Evolutionary conservation across 2,113 vertebrate genomes (phyloP).

Genomic region (Sylvietta virens): DNA sequence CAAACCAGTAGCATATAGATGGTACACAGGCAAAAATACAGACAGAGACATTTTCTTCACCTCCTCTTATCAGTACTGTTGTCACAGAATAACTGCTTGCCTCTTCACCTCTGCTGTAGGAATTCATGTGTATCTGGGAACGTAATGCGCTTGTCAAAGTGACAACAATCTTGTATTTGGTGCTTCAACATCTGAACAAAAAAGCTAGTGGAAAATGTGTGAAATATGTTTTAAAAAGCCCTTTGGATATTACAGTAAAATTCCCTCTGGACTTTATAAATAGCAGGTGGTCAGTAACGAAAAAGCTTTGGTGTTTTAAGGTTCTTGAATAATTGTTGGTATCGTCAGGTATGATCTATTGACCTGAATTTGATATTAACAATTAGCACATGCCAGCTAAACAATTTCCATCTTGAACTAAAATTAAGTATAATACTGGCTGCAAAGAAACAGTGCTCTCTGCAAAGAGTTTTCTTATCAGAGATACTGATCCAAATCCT

Average conservation of each 20-base stretch:
- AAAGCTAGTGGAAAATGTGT: neutral
- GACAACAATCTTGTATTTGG: conserved; percentile 38
- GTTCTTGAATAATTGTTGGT: neutral
- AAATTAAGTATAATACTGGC: neutral
- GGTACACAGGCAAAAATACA: neutral
- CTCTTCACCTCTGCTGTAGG: conserved; percentile 32
- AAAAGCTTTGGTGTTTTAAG: neutral
- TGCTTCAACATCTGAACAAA: neutral
- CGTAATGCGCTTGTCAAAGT: conserved; percentile 22
- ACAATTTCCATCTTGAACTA: neutral
- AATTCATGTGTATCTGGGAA: conserved; percentile 51
- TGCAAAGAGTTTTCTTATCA: neutral
- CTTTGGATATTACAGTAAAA: conserved; percentile 9
- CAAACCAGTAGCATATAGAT: neutral
- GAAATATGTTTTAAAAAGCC: neutral
- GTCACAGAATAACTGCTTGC: conserved; percentile 33
- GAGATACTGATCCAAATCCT: neutral
- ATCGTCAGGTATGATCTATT: neutral
- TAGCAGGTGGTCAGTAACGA: neutral
- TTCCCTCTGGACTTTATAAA: neutral
- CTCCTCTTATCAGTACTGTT: conserved; percentile 34
- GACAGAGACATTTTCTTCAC: conserved; percentile 15
- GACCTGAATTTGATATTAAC: neutral
- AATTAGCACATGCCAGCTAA: neutral
- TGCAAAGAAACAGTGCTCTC: neutral